phyloP scores from a whole-genome alignment of 2,888 invertebrate species.

The Meteorus colon region DNA sequence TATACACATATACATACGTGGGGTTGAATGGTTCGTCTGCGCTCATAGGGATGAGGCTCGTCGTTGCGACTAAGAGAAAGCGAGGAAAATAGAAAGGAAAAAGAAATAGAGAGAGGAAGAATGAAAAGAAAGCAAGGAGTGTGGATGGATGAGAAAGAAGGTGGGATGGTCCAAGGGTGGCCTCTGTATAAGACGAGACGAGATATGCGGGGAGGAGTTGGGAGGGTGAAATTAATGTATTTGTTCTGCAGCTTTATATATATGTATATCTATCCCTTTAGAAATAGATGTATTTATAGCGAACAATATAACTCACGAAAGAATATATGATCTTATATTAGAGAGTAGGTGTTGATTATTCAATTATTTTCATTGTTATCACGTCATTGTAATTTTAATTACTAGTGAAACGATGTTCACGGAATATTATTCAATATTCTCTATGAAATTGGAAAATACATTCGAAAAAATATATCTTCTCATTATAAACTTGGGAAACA shows the following conservation, averaged over 20 bases:
- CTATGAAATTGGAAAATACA: too few species aligned
- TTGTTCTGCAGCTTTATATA: conserved; percentile 67
- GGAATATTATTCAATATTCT: too few species aligned
- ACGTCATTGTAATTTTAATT: too few species aligned
- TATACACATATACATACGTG: conserved; percentile 38
- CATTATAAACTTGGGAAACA: too few species aligned
- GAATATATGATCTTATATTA: too few species aligned
- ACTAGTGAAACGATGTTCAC: too few species aligned
- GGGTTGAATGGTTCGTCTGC: conserved; percentile 32
- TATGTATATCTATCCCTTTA: conserved; percentile 59
- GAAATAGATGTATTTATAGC: conserved; percentile 26
- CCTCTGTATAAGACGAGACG: conserved; percentile 24
- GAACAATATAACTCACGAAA: too few species aligned
- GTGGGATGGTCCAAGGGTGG: conserved; percentile 36
- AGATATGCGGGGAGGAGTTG: conserved; percentile 45
- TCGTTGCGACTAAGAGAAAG: conserved; percentile 28
- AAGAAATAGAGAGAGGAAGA: conserved; percentile 13
- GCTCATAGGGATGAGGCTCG: conserved; percentile 28
- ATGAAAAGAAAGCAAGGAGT: conserved; percentile 31
- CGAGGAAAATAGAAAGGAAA: conserved; percentile 23
- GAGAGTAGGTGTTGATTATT: too few species aligned
- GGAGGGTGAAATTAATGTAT: conserved; percentile 71
- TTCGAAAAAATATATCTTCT: too few species aligned
- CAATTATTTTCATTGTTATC: too few species aligned
- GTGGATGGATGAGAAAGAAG: conserved; percentile 28